phyloP scores from a whole-genome alignment of 2,797 vertebrate genomes.

The Gallirallus australis region DNA sequence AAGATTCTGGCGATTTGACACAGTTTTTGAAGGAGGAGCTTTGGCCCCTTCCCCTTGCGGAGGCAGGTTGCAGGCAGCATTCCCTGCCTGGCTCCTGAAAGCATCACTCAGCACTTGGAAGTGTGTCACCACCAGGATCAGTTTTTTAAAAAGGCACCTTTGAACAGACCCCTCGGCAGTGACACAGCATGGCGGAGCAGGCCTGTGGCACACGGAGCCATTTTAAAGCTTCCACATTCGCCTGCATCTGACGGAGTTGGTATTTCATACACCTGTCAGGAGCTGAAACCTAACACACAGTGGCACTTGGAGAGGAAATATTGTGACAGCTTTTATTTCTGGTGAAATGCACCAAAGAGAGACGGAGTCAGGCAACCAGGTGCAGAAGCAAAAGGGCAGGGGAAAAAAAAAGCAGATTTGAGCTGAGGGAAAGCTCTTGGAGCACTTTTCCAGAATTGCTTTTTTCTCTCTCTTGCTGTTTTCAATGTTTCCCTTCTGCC shows the following conservation, averaged over 20 bases:
- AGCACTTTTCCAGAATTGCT: background rate
- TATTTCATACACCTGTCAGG: background rate
- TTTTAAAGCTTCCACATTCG: background rate
- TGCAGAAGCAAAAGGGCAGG: background rate
- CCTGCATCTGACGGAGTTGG: background rate
- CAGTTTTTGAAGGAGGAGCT: background rate
- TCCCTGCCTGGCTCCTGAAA: background rate
- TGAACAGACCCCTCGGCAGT: background rate
- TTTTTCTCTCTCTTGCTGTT: background rate
- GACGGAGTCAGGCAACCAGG: background rate
- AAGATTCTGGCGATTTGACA: background rate
- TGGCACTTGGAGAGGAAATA: slow-evolving; percentile 35
- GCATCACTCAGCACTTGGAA: slow-evolving; percentile 9
- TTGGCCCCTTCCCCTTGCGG: background rate
- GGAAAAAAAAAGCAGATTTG: background rate
- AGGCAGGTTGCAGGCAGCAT: background rate
- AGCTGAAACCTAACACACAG: background rate
- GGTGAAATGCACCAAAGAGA: slow-evolving; percentile 7
- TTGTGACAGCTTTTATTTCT: slow-evolving; percentile 23
- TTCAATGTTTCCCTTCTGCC: background rate
- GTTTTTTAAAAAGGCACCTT: background rate
- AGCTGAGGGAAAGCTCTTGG: background rate
- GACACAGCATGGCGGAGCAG: fast-evolving
- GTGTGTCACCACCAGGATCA: background rate
- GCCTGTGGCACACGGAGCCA: fast-evolving